Percentiles rank a stretch among this genome's conserved stretches.
These are phyloP conservation scores for Thermophis baileyi DNA, from an alignment of 2,113 vertebrate species.

Conservation along the genomic window DNA sequence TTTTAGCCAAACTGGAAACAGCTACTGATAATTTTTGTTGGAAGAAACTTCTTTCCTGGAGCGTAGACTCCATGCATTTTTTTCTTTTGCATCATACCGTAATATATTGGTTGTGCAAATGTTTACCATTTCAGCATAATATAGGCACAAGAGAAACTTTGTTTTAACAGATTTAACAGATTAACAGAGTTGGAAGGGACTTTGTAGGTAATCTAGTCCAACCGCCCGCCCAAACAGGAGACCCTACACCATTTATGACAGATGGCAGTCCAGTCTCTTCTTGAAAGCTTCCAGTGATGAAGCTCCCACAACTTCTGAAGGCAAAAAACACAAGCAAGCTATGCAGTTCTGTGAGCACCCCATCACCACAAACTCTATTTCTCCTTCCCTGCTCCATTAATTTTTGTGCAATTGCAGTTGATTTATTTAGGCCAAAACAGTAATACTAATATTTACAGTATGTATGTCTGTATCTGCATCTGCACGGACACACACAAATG, in stretches of 20 bases:
- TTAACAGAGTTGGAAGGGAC: no score
- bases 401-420: background rate
- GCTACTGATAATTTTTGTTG: background rate
- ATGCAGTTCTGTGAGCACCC: background rate
- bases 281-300: no score
- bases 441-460: background rate
- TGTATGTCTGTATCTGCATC: background rate
- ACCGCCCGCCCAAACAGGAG: no score
- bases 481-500: background rate
- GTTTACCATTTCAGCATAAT: background rate
- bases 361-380: background rate
- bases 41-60: background rate
- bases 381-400: background rate
- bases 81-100: background rate
- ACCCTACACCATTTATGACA: no score
- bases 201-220: no score
- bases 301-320: no score
- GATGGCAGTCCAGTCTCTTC: no score
- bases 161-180: background rate
- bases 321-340: background rate
- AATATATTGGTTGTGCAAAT: background rate
- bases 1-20: background rate
- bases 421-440: background rate
- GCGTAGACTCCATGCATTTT: background rate
- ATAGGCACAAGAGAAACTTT: background rate